Evolutionary conservation across 2,888 invertebrate genomes (phyloP).

Genomic region (Orchestes rusci): DNA sequence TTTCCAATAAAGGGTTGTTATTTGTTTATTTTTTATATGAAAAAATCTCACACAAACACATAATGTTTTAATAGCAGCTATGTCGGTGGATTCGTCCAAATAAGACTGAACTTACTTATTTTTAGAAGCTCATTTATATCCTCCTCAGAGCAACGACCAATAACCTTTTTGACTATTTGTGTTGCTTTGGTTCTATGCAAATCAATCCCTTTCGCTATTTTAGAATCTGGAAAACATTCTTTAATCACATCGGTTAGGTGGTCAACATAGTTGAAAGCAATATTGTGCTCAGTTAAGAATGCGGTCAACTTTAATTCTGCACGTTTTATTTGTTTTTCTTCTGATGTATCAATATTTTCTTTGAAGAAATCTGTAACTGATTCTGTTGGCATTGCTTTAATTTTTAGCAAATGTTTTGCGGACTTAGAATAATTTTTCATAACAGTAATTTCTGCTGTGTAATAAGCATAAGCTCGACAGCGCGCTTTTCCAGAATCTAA

Average conservation of each 20-base stretch:
- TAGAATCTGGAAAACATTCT: conserved; percentile 30
- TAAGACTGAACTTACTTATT: conserved; percentile 26
- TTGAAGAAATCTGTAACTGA: no score
- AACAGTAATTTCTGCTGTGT: no score
- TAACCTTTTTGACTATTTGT: no score
- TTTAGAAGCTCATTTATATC: conserved; percentile 25
- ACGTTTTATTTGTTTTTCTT: conserved; percentile 1
- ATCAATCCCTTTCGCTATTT: no score
- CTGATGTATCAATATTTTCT: no score
- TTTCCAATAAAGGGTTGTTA: not conserved
- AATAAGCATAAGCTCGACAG: no score
- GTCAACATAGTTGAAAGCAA: conserved; percentile 24
- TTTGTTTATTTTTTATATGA: conserved; percentile 19
- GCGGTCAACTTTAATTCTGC: conserved; percentile 29
- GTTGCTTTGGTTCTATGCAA: no score
- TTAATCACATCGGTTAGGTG: conserved; percentile 25
- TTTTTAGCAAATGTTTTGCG: no score
- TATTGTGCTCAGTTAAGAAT: conserved; percentile 32
- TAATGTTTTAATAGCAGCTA: conserved; percentile 29
- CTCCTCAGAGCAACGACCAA: conserved; percentile 18
- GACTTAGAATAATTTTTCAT: no score
- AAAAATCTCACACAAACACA: conserved; percentile 30
- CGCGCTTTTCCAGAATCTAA: no score
- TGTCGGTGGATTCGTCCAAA: conserved; percentile 33
- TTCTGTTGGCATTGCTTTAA: no score